Evolutionary conservation across 2,797 vertebrate genomes (phyloP).

Genomic region (Vireo griseus): DNA sequence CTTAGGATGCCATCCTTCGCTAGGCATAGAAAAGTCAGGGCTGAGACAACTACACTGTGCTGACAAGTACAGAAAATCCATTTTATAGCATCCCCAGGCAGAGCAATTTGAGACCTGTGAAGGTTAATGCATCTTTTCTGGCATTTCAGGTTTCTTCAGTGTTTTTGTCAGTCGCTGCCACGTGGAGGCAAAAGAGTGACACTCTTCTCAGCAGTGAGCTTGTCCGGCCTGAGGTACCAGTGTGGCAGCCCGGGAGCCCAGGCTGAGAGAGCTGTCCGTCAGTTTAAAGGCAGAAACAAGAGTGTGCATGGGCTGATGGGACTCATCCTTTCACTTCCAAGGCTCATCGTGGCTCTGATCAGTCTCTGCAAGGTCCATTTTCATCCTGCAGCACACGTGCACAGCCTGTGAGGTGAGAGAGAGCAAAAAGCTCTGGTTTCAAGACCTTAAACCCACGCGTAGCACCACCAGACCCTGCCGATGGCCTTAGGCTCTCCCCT

Average conservation of each 20-base stretch:
- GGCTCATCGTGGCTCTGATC: too few relatives aligned
- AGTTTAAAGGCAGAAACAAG: neutral
- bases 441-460: fast-evolving
- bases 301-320: fast-evolving
- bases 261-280: fast-evolving
- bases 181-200: fast-evolving
- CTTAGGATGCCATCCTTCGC: fast-evolving
- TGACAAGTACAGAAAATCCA: neutral
- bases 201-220: too few relatives aligned
- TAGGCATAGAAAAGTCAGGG: neutral
- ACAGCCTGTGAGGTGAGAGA: fast-evolving
- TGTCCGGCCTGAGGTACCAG: neutral
- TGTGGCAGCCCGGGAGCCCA: neutral
- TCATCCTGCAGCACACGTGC: fast-evolving
- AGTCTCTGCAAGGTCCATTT: fast-evolving
- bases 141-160: too few relatives aligned
- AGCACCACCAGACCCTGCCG: fast-evolving
- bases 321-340: fast-evolving
- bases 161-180: fast-evolving
- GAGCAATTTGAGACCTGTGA: neutral
- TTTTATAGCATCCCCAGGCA: fast-evolving
- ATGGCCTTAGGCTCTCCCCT: neutral
- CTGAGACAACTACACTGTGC: fast-evolving
- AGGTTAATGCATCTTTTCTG: neutral
- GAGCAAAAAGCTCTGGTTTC: fast-evolving